Base-by-base conservation (phyloP, 1,140 invertebrate genomes). In the Lanistes nyassanus region DNA sequence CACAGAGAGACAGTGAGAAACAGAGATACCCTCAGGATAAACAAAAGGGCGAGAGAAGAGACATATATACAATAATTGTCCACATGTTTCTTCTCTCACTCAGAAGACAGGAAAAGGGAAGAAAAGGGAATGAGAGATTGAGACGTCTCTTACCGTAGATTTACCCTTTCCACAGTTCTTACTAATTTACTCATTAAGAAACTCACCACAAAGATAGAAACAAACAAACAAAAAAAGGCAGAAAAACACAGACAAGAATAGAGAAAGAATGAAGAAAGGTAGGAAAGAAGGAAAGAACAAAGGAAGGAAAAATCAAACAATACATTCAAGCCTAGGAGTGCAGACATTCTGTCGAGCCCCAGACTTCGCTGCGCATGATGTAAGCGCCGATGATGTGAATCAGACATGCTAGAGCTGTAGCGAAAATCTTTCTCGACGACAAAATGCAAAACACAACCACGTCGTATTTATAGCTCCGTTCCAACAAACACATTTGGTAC, bases 231-330 rank as follows among this genome's bases (percentile, higher is more conserved):
- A 36, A 65, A 36, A 65, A 36, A 65, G 62, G 39, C 31, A 67
- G 37, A 67, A 37, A 67, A 36, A 37, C 34, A 67, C n/a, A 67
- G 37, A 47, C 36, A 53, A 47, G 21, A 66, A 60, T 31, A 75
- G 55, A 39, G 53, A 68, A 64, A 56, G 34, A 60, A 36, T 51
- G 39, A 62, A 64, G 47, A 51, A 66, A 51, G 51, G 58, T 21
- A 5, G 26, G 7, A 23, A 6, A 39, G 65, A 62, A 31, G 26
- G 58, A 62, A 11, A 62, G 58, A 62, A 31, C 9, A 7, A 62
- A 31, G 31, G 58, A 62, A 9, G 9, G 11, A 26, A n/a, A 62
- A 31, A 26, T 11, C n/a, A n/a, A 62, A 7, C n/a, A n/a, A 62
- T 9, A 62, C 9, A 62, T 9, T 26, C 7, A 62, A 31, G 31